These are phyloP conservation scores for Spinibarbus caldwelli DNA, from an alignment of 2,797 vertebrate species.

Conservation along the genomic window DNA sequence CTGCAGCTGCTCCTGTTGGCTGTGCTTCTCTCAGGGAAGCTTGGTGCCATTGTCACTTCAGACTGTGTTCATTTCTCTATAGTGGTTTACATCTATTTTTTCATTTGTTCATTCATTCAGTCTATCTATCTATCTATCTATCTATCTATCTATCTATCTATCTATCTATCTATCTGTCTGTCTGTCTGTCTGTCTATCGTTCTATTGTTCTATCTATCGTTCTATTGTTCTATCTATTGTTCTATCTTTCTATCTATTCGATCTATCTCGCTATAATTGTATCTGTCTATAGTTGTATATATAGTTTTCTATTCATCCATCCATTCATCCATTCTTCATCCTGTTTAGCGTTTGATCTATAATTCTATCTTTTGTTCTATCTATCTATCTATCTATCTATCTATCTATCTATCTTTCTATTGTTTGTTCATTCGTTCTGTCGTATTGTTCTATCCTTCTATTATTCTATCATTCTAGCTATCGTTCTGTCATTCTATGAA, in stretches of 20 bases:
- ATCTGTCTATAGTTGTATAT: too few relatives aligned
- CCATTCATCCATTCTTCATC: too few relatives aligned
- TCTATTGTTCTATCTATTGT: too few relatives aligned
- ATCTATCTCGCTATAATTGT: too few relatives aligned
- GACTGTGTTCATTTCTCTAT: not conserved
- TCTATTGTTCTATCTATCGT: too few relatives aligned
- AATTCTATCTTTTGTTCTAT: too few relatives aligned
- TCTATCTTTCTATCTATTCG: too few relatives aligned
- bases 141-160: not conserved
- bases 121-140: not conserved
- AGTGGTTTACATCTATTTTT: not conserved
- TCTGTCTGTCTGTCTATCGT: too few relatives aligned
- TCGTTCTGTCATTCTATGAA: not conserved
- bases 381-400: not conserved
- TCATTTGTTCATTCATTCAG: not conserved
- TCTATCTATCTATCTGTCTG: not conserved
- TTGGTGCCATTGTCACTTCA: not conserved
- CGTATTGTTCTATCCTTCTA: not conserved
- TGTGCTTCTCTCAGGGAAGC: slow-evolving; percentile 11
- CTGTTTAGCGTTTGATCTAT: too few relatives aligned
- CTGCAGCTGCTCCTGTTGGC: slow-evolving; percentile 3
- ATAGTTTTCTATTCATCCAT: too few relatives aligned
- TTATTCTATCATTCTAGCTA: too few relatives aligned
- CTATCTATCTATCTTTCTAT: not conserved
- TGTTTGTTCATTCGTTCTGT: too few relatives aligned